phyloP scores from a whole-genome alignment of 2,113 vertebrate genomes.

The Sphyrna mokarran region DNA sequence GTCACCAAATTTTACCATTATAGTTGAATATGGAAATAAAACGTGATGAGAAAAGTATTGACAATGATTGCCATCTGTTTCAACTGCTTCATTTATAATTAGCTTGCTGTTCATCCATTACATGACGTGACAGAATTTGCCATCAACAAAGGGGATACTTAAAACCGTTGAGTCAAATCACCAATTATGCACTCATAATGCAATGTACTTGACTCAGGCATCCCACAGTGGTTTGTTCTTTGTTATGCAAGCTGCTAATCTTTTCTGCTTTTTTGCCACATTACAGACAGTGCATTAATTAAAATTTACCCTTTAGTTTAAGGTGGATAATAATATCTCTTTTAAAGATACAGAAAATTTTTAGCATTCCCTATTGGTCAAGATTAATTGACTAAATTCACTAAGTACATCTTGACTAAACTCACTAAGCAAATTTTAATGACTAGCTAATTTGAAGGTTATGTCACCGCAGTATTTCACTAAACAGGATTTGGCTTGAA shows the following conservation, averaged over 20 bases:
- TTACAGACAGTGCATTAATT: not conserved
- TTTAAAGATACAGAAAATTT: not conserved
- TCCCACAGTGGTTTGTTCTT: not conserved
- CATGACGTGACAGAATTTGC: not conserved
- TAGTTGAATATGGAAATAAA: not conserved
- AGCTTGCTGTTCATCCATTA: not conserved
- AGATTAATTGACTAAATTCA: not conserved
- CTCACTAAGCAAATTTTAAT: not conserved
- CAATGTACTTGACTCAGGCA: not conserved
- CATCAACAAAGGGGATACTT: constrained; percentile 15
- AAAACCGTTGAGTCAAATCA: not conserved
- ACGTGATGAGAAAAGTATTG: not conserved
- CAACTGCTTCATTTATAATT: constrained; percentile 17
- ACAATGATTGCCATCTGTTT: not conserved
- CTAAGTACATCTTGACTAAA: no score
- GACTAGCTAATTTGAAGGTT: not conserved
- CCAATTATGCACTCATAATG: not conserved
- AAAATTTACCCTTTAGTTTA: not conserved
- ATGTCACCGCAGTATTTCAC: not conserved
- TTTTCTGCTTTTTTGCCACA: not conserved
- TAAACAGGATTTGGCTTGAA: not conserved
- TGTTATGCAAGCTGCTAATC: not conserved
- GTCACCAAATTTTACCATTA: not conserved
- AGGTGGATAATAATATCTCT: not conserved
- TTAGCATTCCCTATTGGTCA: not conserved